These are phyloP conservation scores for Eumaeus atala DNA, from an alignment of 1,140 invertebrate species.

Conservation along the genomic window DNA sequence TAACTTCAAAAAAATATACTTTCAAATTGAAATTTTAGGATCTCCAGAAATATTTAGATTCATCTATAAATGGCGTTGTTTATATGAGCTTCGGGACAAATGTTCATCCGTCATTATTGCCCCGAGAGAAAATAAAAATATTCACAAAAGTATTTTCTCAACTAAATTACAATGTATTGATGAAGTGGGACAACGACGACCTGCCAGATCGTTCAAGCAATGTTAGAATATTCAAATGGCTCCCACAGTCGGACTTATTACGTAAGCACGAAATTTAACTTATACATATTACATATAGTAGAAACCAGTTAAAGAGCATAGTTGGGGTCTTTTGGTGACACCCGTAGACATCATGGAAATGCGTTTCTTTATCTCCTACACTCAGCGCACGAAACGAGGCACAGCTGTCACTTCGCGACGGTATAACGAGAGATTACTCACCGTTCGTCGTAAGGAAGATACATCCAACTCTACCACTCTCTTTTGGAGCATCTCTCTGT, in stretches of 20 bases:
- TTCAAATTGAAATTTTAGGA: constrained; percentile 22
- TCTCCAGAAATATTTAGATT: constrained; percentile 28
- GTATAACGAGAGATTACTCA: too few relatives aligned
- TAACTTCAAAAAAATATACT: neutral
- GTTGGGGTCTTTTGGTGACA: too few relatives aligned
- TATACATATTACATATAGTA: too few relatives aligned
- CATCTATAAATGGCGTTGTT: constrained; percentile 45
- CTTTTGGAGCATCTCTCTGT: too few relatives aligned
- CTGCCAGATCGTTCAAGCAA: constrained; percentile 34
- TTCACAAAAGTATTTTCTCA: constrained; percentile 63
- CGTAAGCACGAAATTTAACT: constrained; percentile 34
- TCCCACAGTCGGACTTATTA: constrained; percentile 73
- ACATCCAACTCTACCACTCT: too few relatives aligned
- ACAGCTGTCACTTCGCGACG: too few relatives aligned
- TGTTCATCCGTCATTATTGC: constrained; percentile 56
- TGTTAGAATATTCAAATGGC: constrained; percentile 65
- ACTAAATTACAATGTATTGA: constrained; percentile 63
- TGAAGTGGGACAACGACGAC: constrained; percentile 67
- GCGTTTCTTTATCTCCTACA: too few relatives aligned
- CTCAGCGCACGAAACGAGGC: too few relatives aligned
- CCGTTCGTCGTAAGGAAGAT: too few relatives aligned
- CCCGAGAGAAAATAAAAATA: constrained; percentile 42
- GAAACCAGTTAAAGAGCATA: too few relatives aligned
- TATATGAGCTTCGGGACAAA: constrained; percentile 75
- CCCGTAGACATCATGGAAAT: too few relatives aligned